A percentile compares a stretch with the other conserved stretches of the same genome.
Evolutionary conservation across 30 jellyfish, hydroid and myxozoan species (phyloP).

Genomic region (Rhopilema esculentum): DNA sequence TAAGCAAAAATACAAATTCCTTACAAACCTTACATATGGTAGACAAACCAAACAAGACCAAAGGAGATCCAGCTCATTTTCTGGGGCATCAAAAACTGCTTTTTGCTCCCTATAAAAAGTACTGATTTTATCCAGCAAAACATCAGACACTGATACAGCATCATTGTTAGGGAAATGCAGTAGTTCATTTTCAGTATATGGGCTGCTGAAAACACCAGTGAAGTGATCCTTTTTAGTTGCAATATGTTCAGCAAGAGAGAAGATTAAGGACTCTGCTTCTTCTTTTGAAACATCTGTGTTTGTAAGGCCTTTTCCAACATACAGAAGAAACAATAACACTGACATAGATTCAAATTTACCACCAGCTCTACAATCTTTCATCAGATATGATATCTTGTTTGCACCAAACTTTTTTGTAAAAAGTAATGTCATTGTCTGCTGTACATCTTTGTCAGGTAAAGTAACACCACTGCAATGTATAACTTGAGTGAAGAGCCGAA

Average conservation of each 20-base stretch:
- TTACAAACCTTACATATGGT: conserved; percentile 41
- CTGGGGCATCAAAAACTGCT: too few relatives aligned
- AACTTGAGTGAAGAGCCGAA: conserved; percentile 4
- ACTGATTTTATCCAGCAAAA: background rate
- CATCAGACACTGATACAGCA: conserved; percentile 27
- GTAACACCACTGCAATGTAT: background rate
- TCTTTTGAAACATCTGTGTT: background rate
- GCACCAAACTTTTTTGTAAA: background rate
- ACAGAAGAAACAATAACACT: background rate
- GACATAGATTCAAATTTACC: background rate
- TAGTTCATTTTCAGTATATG: background rate
- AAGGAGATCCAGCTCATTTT: background rate
- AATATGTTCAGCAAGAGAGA: conserved; percentile 19
- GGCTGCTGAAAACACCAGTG: background rate
- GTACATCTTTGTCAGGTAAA: background rate
- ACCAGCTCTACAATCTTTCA: conserved; percentile 7
- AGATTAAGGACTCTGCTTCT: background rate
- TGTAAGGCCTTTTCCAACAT: background rate
- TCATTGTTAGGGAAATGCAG: background rate
- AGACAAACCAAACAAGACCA: conserved; percentile 54
- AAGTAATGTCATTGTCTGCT: background rate
- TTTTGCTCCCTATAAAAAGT: background rate
- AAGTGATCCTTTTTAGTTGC: conserved; percentile 4
- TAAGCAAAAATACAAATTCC: too few relatives aligned
- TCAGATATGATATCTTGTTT: conserved; percentile 1